phyloP scores from a whole-genome alignment of 2,797 vertebrate genomes.

The Acridotheres tristis region DNA sequence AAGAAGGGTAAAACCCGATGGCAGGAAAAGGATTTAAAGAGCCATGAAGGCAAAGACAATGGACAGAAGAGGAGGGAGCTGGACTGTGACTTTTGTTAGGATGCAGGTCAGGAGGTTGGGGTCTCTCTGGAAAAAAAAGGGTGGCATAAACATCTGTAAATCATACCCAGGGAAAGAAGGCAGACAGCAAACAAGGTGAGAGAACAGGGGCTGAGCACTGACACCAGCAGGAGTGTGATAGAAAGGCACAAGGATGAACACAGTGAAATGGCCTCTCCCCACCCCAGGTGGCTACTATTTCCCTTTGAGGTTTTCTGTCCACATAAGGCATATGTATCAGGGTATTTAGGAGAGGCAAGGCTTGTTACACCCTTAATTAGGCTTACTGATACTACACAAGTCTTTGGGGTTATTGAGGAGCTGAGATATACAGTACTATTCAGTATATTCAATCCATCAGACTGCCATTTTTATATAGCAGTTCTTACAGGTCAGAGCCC shows the following conservation, averaged over 20 bases:
- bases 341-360: not conserved
- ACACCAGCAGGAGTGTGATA: not conserved
- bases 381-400: not conserved
- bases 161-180: not conserved
- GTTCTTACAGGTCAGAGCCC: not conserved
- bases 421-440: not conserved
- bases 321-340: not conserved
- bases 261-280: not conserved
- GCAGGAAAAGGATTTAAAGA: not conserved
- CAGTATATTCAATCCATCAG: not conserved
- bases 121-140: not conserved
- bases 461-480: not conserved
- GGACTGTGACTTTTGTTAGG: not conserved
- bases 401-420: not conserved
- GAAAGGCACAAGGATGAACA: not conserved
- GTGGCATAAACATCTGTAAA: not conserved
- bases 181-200: not conserved
- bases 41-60: not conserved
- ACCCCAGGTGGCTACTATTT: not conserved
- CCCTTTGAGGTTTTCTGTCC: not conserved
- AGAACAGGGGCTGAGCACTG: not conserved
- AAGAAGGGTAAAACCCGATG: not conserved
- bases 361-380: slow-evolving; percentile 1
- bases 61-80: not conserved
- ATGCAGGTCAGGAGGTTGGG: accelerated